Evolutionary conservation across 2,797 vertebrate species (phyloP).

Genomic region (Mus caroli): DNA sequence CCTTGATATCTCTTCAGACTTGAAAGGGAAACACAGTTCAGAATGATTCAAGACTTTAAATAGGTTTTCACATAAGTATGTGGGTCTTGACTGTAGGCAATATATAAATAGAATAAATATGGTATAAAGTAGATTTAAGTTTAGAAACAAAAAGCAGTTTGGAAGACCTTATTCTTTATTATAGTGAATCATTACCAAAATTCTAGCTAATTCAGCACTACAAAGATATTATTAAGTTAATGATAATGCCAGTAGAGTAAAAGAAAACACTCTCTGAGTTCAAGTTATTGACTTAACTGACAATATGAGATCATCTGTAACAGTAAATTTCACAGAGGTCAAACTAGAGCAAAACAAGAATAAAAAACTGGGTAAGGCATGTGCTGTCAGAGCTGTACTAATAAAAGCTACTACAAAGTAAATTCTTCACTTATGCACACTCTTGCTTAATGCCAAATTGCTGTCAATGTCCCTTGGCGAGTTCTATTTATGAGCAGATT

Average conservation of each 20-base stretch:
- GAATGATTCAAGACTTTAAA: not conserved
- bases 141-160: not conserved
- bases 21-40: not conserved
- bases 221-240: not conserved
- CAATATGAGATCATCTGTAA: conserved; percentile 17
- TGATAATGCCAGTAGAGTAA: not conserved
- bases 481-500: conserved; percentile 70
- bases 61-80: not conserved
- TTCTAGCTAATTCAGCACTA: not conserved
- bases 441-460: conserved; percentile 63
- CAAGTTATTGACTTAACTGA: not conserved
- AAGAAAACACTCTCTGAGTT: conserved; percentile 5
- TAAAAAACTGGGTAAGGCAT: not conserved
- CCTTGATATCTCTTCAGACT: not conserved
- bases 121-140: not conserved
- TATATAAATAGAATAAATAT: not conserved
- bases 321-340: not conserved
- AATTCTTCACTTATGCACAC: conserved; percentile 50
- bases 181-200: not conserved
- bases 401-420: conserved; percentile 63
- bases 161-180: not conserved
- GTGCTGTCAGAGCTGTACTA: not conserved
- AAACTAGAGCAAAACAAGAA: not conserved
- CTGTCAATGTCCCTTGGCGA: conserved; percentile 54
- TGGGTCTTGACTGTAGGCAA: not conserved